Conservation (phyloP, 2,888 invertebrate species). For the Rugalucina vietnamica region DNA sequence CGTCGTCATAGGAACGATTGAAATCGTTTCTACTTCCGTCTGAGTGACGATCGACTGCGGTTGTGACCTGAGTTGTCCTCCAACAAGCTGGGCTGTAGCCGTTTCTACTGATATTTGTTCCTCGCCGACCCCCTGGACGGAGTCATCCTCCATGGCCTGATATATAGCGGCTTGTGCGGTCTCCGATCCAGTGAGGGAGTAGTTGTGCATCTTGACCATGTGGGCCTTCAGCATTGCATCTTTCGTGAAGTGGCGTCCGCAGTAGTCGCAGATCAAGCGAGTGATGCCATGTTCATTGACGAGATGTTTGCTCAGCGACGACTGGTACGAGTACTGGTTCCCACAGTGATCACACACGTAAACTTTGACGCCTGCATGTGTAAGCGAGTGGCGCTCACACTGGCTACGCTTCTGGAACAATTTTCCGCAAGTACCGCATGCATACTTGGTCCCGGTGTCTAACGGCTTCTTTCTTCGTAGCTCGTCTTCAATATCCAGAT, state of each 20-base stretch:
- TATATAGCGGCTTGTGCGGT: conserved; percentile 36
- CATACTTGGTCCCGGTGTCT: conserved; percentile 56
- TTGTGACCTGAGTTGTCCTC: background rate
- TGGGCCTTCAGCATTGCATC: conserved; percentile 53
- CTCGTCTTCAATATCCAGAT: conserved; percentile 40
- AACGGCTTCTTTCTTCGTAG: conserved; percentile 24
- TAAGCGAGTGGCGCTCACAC: conserved; percentile 59
- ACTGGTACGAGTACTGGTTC: conserved; percentile 48
- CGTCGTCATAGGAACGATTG: background rate
- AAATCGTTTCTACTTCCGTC: background rate
- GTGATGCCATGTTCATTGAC: conserved; percentile 53
- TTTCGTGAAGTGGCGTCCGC: conserved; percentile 54
- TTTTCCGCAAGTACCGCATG: conserved; percentile 63
- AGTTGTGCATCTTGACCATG: conserved; percentile 34
- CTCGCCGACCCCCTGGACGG: conserved; percentile 36
- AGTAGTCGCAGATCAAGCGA: conserved; percentile 48
- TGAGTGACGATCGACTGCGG: background rate
- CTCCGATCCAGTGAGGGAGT: background rate
- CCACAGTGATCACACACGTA: conserved; percentile 52
- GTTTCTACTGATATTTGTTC: conserved; percentile 16
- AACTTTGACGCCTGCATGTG: conserved; percentile 50
- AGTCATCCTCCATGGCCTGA: conserved; percentile 41
- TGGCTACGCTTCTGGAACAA: conserved; percentile 58
- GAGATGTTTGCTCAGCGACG: conserved; percentile 56
- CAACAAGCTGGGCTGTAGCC: conserved; percentile 9